phyloP scores from a whole-genome alignment of 1,140 invertebrate genomes.

The Drosophila prosaltans region DNA sequence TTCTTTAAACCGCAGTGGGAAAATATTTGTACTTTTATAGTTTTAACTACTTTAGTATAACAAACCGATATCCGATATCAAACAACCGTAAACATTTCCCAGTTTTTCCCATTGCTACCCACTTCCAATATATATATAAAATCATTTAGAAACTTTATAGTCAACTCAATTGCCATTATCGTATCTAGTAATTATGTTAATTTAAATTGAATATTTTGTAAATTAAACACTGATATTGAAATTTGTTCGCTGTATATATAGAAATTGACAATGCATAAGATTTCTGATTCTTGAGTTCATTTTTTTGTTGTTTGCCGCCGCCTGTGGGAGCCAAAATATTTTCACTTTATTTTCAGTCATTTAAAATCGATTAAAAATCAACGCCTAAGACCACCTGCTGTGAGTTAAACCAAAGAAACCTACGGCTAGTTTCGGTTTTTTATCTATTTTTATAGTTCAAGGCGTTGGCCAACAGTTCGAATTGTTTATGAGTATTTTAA shows the following conservation, averaged over 20 bases:
- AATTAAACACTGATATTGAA: background rate
- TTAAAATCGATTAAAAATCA: conserved; percentile 77
- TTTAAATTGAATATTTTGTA: background rate
- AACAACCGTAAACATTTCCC: too few relatives aligned
- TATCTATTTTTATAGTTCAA: conserved; percentile 35
- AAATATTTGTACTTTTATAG: too few relatives aligned
- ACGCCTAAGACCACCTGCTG: conserved; percentile 64
- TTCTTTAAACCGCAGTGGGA: too few relatives aligned
- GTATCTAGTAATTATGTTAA: background rate
- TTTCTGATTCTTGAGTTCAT: background rate
- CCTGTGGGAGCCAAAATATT: conserved; percentile 21
- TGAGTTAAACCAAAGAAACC: conserved; percentile 14
- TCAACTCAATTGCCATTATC: too few relatives aligned
- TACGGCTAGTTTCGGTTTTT: conserved; percentile 3
- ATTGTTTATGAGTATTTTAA: conserved; percentile 45
- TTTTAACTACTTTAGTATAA: too few relatives aligned
- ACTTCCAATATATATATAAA: too few relatives aligned
- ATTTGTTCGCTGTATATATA: background rate
- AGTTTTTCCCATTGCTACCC: too few relatives aligned
- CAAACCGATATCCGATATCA: too few relatives aligned
- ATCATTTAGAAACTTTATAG: too few relatives aligned
- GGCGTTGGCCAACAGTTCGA: conserved; percentile 41
- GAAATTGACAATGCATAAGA: background rate
- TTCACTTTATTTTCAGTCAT: conserved; percentile 50
- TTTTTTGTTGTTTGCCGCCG: background rate